Conservation (phyloP, 1,140 invertebrate genomes). For the Delia radicum region DNA sequence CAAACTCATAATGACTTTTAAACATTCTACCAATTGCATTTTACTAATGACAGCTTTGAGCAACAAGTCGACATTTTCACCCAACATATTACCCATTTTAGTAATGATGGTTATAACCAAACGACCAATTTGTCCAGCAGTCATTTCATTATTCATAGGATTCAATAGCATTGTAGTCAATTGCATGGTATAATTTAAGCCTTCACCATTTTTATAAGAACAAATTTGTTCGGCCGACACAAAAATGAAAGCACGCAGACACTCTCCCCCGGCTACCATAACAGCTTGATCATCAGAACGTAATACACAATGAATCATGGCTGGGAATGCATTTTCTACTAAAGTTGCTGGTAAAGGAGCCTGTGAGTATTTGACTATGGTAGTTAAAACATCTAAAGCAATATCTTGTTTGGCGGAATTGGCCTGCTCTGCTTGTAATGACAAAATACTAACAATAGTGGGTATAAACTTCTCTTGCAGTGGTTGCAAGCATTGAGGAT, state of each 20-base stretch:
- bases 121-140: slow-evolving; percentile 71
- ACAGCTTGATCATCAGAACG: slow-evolving; percentile 68
- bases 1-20: slow-evolving; percentile 67
- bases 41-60: slow-evolving; percentile 76
- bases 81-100: slow-evolving; percentile 66
- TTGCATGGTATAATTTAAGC: slow-evolving; percentile 69
- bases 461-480: slow-evolving; percentile 72
- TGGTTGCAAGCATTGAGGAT: slow-evolving; percentile 62
- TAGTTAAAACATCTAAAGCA: slow-evolving; percentile 66
- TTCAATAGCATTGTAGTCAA: slow-evolving; percentile 70
- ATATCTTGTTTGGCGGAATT: slow-evolving; percentile 57
- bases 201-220: slow-evolving; percentile 62
- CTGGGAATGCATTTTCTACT: slow-evolving; percentile 66
- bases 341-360: slow-evolving; percentile 61
- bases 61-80: slow-evolving; percentile 72
- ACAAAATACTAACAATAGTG: slow-evolving; percentile 62
- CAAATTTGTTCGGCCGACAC: slow-evolving; percentile 69
- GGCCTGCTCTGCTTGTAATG: slow-evolving; percentile 36
- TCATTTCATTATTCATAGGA: slow-evolving; percentile 67
- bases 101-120: slow-evolving; percentile 71
- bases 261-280: slow-evolving; percentile 75
- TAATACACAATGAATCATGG: slow-evolving; percentile 64
- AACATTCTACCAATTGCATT: slow-evolving; percentile 67
- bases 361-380: slow-evolving; percentile 64
- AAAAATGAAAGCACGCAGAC: slow-evolving; percentile 70